Base-by-base conservation (phyloP, 1,140 invertebrate species). In the Eueides isabella region DNA sequence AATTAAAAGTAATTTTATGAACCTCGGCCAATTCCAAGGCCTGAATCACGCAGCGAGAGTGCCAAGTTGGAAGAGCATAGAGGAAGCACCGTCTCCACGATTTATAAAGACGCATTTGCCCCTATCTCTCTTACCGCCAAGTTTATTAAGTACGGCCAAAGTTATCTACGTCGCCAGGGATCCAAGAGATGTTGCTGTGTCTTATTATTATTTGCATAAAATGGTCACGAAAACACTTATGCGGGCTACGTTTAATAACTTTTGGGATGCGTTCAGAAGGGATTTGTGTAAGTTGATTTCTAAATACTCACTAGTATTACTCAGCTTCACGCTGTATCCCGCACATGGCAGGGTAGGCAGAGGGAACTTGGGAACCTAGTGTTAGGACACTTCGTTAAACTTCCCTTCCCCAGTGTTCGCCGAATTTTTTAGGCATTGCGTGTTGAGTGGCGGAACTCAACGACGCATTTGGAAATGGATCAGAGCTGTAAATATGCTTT, bases 111-210 rank as follows among this genome's bases (percentile, higher is more conserved):
- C 90, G 0, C 92, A 93, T 71, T 75, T 93, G 14, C 92, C 92
- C 0, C 75, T 92, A 0, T 93, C 91, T 0, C 74, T 92, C 9
- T 71, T 93, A 14, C 91, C 91, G 3, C 89, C 90, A 2, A 83
- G 79, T 11, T 61, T 92, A 1, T 71, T 92, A 2, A 81, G 71
- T n/a, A 89, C 84, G 6, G 88, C 89, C 0, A 90, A 87, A 95
- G 94, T 97, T 1, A 93, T 97, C 14, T 97, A 97, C 80, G 95
- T 97, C 0, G 96, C 95, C 1, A 94, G 98, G 75, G 97, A 98
- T 93, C 97, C 97, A 0, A 97, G 97, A 85, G 97, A 98, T 87
- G 96, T 97, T 1, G 96, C 95, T 1, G 96, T 98, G 0, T 98
- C 97, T 0, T 97, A 96, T 86, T 98, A 96, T 86, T 95, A 97